Base-by-base conservation (phyloP, 2,113 vertebrate genomes). In the Lutjanus erythropterus region DNA sequence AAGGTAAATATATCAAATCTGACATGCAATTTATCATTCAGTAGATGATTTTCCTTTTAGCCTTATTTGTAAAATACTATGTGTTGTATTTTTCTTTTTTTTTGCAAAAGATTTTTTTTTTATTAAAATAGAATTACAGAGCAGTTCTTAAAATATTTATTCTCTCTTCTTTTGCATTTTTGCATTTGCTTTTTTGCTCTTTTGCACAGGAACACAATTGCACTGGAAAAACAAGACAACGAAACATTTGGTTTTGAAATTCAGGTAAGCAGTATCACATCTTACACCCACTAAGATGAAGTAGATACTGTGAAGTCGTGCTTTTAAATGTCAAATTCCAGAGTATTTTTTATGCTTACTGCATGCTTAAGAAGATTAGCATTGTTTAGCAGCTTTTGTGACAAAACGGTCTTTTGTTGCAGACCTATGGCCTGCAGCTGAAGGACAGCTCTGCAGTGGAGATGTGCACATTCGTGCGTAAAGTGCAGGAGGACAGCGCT, bases 211-310 rank as follows among this genome's bases (percentile, higher is more conserved):
- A 93, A 70, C 35, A 81, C 65, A 7, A 60, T 93, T 74, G 47
- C 81, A 7, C 55, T 99, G 78, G 74, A 97, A 71, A 99, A 98
- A 81, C 96, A 96, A 81, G 97, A 99, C 71, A 98, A 97, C 81
- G 97, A 97, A 91, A 92, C 89, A 0, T 99, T 97, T 91, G 98
- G 98, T 74, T 99, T 99, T 96, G 97, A 99, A 94, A 97, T 99
- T 91, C 97, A 98, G 96, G 98, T 99, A 83, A 86, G 94, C 9
- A 0, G 6, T 1, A 21, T 42, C 16, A 18, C 7, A 21, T 41
- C 81, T 81, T 21, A 16, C 25, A n/a, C 16, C 46, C 5, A 46
- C 42, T 31, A 21, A 64, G 33, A 62, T 52, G 3, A 52, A 67
- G 6, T 23, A 33, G 18, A 12, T 2, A 5, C 21, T 2, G 8